phyloP scores from a whole-genome alignment of 92 coral and sea anemone genomes.

The Palythoa grandis region DNA sequence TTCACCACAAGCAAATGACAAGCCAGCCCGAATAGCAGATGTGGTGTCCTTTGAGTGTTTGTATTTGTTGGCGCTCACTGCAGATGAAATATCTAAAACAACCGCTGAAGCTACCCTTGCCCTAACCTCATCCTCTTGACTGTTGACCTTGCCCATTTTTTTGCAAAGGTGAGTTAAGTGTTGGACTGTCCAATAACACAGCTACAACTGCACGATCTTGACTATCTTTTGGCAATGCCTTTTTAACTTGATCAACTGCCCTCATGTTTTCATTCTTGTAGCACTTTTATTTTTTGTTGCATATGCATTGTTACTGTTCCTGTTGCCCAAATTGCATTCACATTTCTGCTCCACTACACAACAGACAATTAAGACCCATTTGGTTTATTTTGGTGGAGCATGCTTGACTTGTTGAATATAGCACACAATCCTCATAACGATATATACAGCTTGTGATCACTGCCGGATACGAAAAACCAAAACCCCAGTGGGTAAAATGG shows the following conservation, averaged over 20 bases:
- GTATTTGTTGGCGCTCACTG: not conserved
- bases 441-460: no score
- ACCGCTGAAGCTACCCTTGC: constrained; percentile 2
- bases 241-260: not conserved
- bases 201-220: not conserved
- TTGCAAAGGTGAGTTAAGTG: not conserved
- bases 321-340: not conserved
- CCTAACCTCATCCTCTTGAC: not conserved
- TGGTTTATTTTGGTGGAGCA: no score
- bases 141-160: not conserved
- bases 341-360: no score
- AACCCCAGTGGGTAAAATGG: no score
- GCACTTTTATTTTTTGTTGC: not conserved
- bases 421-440: no score
- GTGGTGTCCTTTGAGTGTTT: not conserved
- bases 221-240: not conserved
- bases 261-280: constrained; percentile 5
- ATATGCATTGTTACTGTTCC: not conserved
- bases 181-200: not conserved
- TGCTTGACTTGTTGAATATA: no score
- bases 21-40: not conserved
- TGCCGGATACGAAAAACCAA: no score
- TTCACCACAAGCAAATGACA: constrained; percentile 11
- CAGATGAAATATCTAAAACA: not conserved
- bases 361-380: no score